Conservation (phyloP, 1,140 invertebrate species). For the Antheraea mylitta region DNA sequence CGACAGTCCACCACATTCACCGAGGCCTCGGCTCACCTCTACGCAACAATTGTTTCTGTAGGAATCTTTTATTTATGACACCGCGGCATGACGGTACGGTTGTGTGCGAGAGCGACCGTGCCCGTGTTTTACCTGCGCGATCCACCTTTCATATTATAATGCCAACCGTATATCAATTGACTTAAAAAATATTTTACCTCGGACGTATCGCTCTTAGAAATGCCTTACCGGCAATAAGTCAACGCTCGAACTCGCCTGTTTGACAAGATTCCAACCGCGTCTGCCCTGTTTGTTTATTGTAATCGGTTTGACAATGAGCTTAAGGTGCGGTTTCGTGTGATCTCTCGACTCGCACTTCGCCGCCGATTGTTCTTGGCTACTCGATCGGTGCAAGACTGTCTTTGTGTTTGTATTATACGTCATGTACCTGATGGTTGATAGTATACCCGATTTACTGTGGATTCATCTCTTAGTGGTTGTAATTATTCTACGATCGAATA, state of each 20-base stretch:
- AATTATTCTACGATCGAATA: conserved; percentile 68
- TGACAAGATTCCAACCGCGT: conserved; percentile 78
- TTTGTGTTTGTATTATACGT: conserved; percentile 75
- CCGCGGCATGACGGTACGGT: conserved; percentile 38
- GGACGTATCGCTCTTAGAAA: conserved; percentile 46
- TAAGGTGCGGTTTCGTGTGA: conserved; percentile 78
- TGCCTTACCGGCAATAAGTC: conserved; percentile 77
- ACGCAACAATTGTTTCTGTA: conserved; percentile 78
- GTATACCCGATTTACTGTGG: conserved; percentile 63
- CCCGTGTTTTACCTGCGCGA: conserved; percentile 73
- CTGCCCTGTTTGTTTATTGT: conserved; percentile 78
- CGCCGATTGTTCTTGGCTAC: conserved; percentile 70
- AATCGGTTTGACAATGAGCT: conserved; percentile 78
- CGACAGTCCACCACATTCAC: conserved; percentile 73
- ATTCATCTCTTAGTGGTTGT: conserved; percentile 73
- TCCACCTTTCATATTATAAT: conserved; percentile 25
- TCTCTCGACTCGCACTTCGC: conserved; percentile 60
- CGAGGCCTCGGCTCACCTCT: conserved; percentile 71
- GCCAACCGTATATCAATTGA: conserved; percentile 7
- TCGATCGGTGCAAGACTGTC: conserved; percentile 54
- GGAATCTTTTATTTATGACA: conserved; percentile 79
- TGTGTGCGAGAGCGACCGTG: conserved; percentile 69
- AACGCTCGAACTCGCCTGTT: conserved; percentile 77
- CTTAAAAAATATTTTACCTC: conserved; percentile 37
- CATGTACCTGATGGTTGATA: conserved; percentile 44